A percentile compares a stretch with the other conserved stretches of the same genome.
phyloP scores from a whole-genome alignment of 1,140 invertebrate genomes.

The Thaumatotibia leucotreta region DNA sequence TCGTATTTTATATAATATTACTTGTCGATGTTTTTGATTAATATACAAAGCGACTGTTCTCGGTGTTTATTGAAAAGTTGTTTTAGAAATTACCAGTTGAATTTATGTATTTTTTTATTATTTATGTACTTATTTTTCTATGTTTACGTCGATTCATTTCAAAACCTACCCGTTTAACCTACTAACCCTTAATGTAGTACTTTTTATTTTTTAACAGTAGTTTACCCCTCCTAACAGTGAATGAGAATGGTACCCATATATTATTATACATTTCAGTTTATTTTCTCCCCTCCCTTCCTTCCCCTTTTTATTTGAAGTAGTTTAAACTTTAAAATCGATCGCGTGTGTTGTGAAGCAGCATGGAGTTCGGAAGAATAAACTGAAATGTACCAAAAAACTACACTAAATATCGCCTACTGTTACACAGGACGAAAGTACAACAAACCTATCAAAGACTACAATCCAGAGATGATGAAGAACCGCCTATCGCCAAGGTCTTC shows the following conservation, averaged over 20 bases:
- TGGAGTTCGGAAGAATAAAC: constrained; percentile 58
- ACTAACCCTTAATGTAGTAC: constrained; percentile 29
- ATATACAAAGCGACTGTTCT: too few relatives aligned
- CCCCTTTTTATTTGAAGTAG: constrained; percentile 25
- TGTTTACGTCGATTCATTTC: constrained; percentile 20
- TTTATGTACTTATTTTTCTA: constrained; percentile 1
- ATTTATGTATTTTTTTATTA: constrained; percentile 1
- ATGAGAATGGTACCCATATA: constrained; percentile 60
- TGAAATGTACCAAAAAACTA: constrained; percentile 63
- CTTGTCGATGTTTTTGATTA: too few relatives aligned
- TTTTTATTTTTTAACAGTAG: constrained; percentile 43
- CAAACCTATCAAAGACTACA: constrained; percentile 68
- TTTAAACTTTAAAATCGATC: constrained; percentile 14
- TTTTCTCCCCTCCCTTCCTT: constrained; percentile 50
- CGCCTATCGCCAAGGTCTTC: constrained; percentile 64
- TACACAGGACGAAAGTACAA: constrained; percentile 59
- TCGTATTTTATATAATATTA: too few relatives aligned
- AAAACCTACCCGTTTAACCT: constrained; percentile 18
- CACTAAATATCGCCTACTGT: constrained; percentile 25
- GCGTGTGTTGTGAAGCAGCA: constrained; percentile 40
- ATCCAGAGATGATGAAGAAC: constrained; percentile 53
- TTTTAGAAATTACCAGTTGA: not conserved
- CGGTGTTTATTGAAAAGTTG: not conserved
- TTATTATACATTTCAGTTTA: constrained; percentile 75
- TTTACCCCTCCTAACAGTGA: constrained; percentile 56